phyloP scores from a whole-genome alignment of 2,888 invertebrate genomes.

The Spilosoma lubricipeda region DNA sequence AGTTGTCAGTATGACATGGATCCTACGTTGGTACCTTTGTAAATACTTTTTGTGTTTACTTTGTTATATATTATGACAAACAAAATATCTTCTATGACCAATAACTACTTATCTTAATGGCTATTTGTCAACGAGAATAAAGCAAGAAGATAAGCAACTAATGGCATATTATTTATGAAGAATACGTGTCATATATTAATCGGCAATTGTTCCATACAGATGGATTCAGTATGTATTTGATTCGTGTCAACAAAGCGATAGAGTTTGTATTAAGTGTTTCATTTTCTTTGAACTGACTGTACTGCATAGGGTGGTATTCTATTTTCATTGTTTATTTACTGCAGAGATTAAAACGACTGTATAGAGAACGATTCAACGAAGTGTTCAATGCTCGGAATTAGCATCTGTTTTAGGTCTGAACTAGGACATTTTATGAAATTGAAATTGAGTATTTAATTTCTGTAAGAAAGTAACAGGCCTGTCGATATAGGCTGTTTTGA shows the following conservation, averaged over 20 bases:
- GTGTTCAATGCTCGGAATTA: not conserved
- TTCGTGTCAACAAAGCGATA: not conserved
- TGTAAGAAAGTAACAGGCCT: not conserved
- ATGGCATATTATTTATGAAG: constrained; percentile 41
- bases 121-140: constrained; percentile 38
- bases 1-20: not conserved
- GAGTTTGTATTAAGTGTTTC: constrained; percentile 1
- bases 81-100: constrained; percentile 31
- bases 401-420: not conserved
- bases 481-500: not conserved
- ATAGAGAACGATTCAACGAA: not conserved
- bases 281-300: not conserved
- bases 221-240: not conserved
- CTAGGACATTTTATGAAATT: not conserved
- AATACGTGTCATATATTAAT: constrained; percentile 22
- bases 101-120: constrained; percentile 42
- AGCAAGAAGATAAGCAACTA: constrained; percentile 33
- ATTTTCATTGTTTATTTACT: constrained; percentile 3
- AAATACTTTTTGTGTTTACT: constrained; percentile 21
- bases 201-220: constrained; percentile 12
- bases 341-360: not conserved
- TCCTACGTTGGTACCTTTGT: not conserved
- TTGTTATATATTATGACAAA: constrained; percentile 21
- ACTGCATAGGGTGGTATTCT: not conserved
- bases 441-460: not conserved